Conservation (phyloP, 2,113 vertebrate genomes). For the Amphilophus citrinellus region DNA sequence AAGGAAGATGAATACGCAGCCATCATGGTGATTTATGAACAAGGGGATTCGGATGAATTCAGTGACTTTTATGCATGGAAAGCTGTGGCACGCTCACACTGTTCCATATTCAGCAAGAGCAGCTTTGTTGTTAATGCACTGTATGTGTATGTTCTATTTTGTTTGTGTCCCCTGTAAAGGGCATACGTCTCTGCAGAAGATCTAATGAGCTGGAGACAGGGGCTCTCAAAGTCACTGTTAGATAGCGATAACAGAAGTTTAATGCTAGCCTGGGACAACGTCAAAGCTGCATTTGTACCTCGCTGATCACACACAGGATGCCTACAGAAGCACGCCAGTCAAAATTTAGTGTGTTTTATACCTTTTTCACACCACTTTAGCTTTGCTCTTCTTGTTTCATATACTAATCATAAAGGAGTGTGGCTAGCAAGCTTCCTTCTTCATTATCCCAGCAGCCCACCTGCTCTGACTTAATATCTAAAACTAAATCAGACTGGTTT, state of each 20-base stretch:
- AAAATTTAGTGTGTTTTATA: no score
- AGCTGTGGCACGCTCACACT: not conserved
- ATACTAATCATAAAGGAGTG: not conserved
- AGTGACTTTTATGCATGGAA: conserved; percentile 58
- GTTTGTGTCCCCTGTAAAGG: conserved; percentile 26
- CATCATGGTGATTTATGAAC: conserved; percentile 42
- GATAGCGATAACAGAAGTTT: conserved; percentile 15
- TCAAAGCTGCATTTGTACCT: conserved; percentile 20
- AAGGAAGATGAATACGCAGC: conserved; percentile 27
- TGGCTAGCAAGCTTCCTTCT: not conserved
- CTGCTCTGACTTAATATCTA: not conserved
- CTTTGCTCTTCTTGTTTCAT: not conserved
- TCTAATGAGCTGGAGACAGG: conserved; percentile 43
- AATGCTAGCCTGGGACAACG: not conserved
- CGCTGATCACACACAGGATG: not conserved
- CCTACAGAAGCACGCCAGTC: not conserved
- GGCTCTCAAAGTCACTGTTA: not conserved
- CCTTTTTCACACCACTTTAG: not conserved
- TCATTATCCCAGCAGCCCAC: not conserved
- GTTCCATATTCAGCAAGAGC: conserved; percentile 68
- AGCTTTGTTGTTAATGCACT: not conserved
- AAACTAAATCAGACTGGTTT: not conserved
- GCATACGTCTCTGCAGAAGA: conserved; percentile 8
- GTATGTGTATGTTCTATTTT: not conserved
- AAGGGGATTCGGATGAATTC: conserved; percentile 39